These are phyloP conservation scores for Agriopis aurantiaria DNA, from an alignment of 2,888 invertebrate species.

Conservation along the genomic window DNA sequence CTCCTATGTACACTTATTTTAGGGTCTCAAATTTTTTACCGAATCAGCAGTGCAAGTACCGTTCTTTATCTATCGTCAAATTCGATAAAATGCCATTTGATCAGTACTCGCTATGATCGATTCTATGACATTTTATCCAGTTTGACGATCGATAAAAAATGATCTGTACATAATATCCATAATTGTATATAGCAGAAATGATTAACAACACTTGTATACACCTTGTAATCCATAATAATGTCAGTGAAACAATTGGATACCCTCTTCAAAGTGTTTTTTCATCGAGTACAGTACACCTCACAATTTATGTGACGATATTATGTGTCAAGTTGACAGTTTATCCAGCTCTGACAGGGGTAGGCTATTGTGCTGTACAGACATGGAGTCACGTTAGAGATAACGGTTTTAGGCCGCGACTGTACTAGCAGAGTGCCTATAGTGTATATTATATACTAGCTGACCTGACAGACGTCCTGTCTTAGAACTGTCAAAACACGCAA, in stretches of 20 bases:
- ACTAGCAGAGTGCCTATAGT: neutral
- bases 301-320: conserved; percentile 10
- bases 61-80: too few relatives aligned
- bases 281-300: neutral
- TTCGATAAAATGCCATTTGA: too few relatives aligned
- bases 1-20: too few relatives aligned
- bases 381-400: neutral
- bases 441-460: neutral
- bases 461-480: too few relatives aligned
- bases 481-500: too few relatives aligned
- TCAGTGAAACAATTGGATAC: conserved; percentile 13
- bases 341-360: conserved; percentile 22
- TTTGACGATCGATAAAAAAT: too few relatives aligned
- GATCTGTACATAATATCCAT: too few relatives aligned
- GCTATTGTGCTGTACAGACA: conserved; percentile 15
- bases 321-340: conserved; percentile 21
- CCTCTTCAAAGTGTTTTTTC: conserved; percentile 16
- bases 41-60: too few relatives aligned
- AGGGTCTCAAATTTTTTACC: too few relatives aligned
- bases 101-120: too few relatives aligned
- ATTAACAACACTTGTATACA: neutral
- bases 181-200: too few relatives aligned
- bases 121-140: too few relatives aligned
- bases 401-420: neutral
- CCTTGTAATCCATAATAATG: conserved; percentile 5